Percentiles rank a stretch among this genome's conserved stretches.
Conservation (phyloP, 2,797 vertebrate genomes). For the Salarias fasciatus region DNA sequence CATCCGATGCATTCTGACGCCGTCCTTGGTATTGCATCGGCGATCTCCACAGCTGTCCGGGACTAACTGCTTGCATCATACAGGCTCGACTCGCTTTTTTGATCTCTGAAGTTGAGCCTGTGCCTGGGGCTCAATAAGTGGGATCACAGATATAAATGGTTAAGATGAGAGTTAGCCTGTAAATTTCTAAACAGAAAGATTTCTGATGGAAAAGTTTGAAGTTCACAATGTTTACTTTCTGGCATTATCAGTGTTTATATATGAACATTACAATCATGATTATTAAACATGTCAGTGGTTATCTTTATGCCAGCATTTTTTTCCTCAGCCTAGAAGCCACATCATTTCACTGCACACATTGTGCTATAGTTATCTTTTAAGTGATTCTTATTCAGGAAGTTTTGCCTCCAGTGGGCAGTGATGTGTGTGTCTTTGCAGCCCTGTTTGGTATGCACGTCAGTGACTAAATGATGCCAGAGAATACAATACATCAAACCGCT, state of each 20-base stretch:
- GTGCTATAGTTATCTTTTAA: neutral
- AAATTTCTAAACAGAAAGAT: neutral
- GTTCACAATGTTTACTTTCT: no score
- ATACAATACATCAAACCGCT: slow-evolving; percentile 13
- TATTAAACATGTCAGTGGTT: no score
- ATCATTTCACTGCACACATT: neutral
- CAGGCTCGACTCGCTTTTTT: neutral
- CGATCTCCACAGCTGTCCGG: neutral
- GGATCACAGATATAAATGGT: neutral
- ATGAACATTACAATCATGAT: no score
- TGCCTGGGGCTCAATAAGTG: neutral
- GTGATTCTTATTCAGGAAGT: neutral
- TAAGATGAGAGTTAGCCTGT: neutral
- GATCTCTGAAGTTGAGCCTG: neutral
- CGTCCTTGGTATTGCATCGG: neutral
- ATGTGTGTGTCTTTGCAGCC: neutral
- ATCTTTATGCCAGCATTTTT: no score
- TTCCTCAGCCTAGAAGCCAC: no score
- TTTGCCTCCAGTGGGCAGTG: neutral
- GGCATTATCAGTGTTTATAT: no score
- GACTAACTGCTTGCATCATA: neutral
- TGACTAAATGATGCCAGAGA: slow-evolving; percentile 3
- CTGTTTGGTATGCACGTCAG: neutral
- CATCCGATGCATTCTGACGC: slow-evolving; percentile 8
- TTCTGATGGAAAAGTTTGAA: neutral